phyloP scores from a whole-genome alignment of 2,797 vertebrate genomes.

The Molothrus ater region DNA sequence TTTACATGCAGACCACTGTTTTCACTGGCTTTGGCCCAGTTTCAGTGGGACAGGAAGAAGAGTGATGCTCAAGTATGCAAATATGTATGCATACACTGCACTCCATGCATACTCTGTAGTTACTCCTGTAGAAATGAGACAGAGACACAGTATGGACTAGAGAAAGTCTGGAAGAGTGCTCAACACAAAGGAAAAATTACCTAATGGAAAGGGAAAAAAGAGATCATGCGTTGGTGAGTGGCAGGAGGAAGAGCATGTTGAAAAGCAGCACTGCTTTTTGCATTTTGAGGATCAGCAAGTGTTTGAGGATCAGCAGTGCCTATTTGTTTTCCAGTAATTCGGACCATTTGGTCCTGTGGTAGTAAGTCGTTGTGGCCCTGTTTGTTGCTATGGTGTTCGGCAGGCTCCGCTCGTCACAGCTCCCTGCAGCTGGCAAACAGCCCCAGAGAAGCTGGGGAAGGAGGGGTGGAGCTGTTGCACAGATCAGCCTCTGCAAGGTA shows the following conservation, averaged over 20 bases:
- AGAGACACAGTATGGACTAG: not conserved
- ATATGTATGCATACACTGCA: rapidly evolving
- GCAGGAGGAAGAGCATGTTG: not conserved
- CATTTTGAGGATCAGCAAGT: not conserved
- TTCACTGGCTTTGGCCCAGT: not conserved
- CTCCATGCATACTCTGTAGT: not conserved
- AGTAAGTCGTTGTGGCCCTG: not conserved
- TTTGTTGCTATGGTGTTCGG: not conserved
- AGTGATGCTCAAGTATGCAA: not conserved
- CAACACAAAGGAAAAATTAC: not conserved
- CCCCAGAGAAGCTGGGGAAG: not conserved
- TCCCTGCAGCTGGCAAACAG: not conserved
- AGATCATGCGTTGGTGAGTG: not conserved
- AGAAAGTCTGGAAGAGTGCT: not conserved
- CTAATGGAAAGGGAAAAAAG: not conserved
- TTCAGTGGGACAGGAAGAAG: not conserved
- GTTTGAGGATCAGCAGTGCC: not conserved
- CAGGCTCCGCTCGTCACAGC: not conserved
- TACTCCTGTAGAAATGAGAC: not conserved
- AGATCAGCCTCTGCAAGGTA: not conserved
- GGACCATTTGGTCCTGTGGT: not conserved
- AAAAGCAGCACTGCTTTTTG: not conserved
- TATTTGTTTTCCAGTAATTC: not conserved
- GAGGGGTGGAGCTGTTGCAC: not conserved
- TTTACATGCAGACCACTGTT: not conserved